Base-by-base conservation (phyloP, 2,113 vertebrate species). In the Euleptes europaea region DNA sequence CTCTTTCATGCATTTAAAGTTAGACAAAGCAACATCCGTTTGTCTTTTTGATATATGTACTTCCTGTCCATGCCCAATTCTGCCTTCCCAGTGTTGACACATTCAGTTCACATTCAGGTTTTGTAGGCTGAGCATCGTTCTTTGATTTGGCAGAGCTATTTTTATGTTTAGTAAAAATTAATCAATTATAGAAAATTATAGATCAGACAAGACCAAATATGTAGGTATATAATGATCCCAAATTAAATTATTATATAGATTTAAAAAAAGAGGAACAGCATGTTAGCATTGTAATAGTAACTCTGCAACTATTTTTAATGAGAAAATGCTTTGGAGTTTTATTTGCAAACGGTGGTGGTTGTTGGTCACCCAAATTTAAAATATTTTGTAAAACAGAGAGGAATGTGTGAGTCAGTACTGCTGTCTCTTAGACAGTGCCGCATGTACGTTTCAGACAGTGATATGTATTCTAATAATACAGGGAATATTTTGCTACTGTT, bases 211-310 rank as follows among this genome's bases (percentile, higher is more conserved):
- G 84, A 89, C 80, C 86, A 90, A 80, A 31, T 0, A 0, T 4
- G 23, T 38, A 77, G n/a, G 73, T 82, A 92, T 88, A 89, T 85
- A 80, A 78, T 91, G 71, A 31, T 92, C 92, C 80, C 1, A 1
- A 87, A 80, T 86, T 90, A 91, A 91, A 92, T 81, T 94, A 92
- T 78, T 92, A 93, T 95, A 95, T 60, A 92, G 93, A 94, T 93
- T 93, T 84, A 91, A 84, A 93, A 87, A 92, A 93, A 78, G 86
- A 91, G 47, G 82, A 79, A 88, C 80, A 88, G 14, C 75, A 44
- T 83, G 2, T 0, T 88, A 92, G 87, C 88, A 75, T 86, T 91
- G 93, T 89, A 80, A 92, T 91, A 80, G 89, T 47, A 92, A 89
- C 87, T 90, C 82, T 91, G 77, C 38, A 78, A 66, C 77, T 86